A percentile compares a stretch with the other conserved stretches of the same genome.
Evolutionary conservation across 2,797 vertebrate genomes (phyloP).

Genomic region (Tinamus major): DNA sequence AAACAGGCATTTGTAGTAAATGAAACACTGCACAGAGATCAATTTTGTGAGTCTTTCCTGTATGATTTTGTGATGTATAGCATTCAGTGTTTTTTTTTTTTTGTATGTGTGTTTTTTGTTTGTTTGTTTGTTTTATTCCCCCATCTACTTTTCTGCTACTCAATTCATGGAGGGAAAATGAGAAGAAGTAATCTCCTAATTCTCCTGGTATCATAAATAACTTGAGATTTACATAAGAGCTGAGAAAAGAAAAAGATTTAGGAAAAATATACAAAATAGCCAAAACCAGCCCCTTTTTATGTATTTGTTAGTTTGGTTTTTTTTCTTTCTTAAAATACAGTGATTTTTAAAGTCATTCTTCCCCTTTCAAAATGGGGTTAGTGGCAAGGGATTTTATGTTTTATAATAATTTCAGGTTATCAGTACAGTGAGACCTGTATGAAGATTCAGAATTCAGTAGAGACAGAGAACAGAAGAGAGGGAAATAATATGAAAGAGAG

Average conservation of each 20-base stretch:
- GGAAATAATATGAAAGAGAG: slow-evolving; percentile 45
- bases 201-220: neutral
- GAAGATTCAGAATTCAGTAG: slow-evolving; percentile 39
- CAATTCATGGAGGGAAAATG: neutral
- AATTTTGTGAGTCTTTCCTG: neutral
- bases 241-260: neutral
- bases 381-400: slow-evolving; percentile 5
- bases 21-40: neutral
- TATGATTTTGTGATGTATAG: neutral
- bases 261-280: neutral
- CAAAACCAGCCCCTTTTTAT: rapidly evolving
- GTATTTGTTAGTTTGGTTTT: neutral
- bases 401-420: slow-evolving; percentile 8
- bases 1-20: neutral
- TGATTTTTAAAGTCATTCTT: neutral
- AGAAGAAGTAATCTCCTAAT: neutral
- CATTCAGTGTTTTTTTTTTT: neutral
- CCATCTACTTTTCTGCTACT: neutral
- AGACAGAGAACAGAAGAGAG: slow-evolving; percentile 32
- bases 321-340: neutral
- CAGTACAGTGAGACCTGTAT: slow-evolving; percentile 2
- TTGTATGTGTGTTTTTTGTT: too few species aligned
- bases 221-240: neutral
- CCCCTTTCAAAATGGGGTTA: neutral
- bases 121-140: too few species aligned